Conservation (phyloP, 2,888 invertebrate species). For the Oscheius myriophilus region DNA sequence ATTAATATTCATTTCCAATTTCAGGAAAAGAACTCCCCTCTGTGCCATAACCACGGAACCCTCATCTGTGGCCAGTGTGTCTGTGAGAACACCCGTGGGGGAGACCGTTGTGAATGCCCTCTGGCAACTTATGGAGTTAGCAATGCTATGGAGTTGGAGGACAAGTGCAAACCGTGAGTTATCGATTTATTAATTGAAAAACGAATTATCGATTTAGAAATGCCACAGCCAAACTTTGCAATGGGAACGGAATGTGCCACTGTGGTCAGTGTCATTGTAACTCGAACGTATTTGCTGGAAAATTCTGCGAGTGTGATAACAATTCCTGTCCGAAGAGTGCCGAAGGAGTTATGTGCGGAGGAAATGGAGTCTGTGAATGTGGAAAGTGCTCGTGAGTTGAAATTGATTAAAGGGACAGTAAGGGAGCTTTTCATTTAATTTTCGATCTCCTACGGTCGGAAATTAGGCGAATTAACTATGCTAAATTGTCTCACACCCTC, state of each 20-base stretch:
- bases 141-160: conserved; percentile 49
- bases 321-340: conserved; percentile 55
- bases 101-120: conserved; percentile 60
- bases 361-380: conserved; percentile 64
- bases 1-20: conserved; percentile 17
- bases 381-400: conserved; percentile 57
- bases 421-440: no score
- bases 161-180: conserved; percentile 59
- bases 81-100: conserved; percentile 54
- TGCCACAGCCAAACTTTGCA: conserved; percentile 41
- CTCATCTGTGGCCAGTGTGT: conserved; percentile 65
- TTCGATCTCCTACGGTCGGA: no score
- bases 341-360: conserved; percentile 59
- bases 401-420: no score
- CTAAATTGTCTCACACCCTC: no score
- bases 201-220: no score
- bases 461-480: no score
- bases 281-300: conserved; percentile 49
- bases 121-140: conserved; percentile 55
- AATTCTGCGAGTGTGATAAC: conserved; percentile 68
- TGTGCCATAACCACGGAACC: conserved; percentile 60
- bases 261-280: conserved; percentile 65
- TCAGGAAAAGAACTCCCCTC: conserved; percentile 60
- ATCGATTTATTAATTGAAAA: background rate
- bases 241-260: conserved; percentile 56